Evolutionary conservation across 2,797 vertebrate species (phyloP).

Genomic region (Molothrus aeneus): DNA sequence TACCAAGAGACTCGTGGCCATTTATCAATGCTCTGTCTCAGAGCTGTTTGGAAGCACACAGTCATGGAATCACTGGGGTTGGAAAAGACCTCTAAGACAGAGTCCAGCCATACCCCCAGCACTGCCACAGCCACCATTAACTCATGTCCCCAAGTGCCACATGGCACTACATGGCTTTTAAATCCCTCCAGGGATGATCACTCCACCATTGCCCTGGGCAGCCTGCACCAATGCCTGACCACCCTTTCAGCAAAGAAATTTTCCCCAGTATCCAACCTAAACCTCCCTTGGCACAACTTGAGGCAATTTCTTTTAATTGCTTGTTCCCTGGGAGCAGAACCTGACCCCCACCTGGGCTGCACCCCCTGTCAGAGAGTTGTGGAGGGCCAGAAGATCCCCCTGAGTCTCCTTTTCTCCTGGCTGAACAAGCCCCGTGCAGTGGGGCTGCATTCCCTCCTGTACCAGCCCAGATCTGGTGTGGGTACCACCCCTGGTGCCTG

Average conservation of each 20-base stretch:
- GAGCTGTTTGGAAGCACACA: neutral
- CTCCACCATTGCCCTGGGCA: neutral
- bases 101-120: neutral
- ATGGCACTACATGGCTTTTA: neutral
- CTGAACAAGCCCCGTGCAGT: neutral
- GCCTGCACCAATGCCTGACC: neutral
- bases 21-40: neutral
- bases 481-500: neutral
- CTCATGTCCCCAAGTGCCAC: neutral
- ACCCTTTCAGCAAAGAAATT: neutral
- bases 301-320: neutral
- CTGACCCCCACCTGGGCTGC: no score
- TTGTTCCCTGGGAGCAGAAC: neutral
- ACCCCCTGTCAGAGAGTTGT: neutral
- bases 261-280: neutral
- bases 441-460: neutral
- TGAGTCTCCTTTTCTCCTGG: neutral
- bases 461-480: neutral
- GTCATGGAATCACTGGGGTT: neutral
- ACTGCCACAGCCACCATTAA: neutral
- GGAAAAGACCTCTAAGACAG: neutral
- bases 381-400: neutral
- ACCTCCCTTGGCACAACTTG: neutral
- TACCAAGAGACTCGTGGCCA: accelerated
- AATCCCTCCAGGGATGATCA: neutral